Base-by-base conservation (phyloP, 2,797 vertebrate genomes). In the Odontamblyopus lacepedii region DNA sequence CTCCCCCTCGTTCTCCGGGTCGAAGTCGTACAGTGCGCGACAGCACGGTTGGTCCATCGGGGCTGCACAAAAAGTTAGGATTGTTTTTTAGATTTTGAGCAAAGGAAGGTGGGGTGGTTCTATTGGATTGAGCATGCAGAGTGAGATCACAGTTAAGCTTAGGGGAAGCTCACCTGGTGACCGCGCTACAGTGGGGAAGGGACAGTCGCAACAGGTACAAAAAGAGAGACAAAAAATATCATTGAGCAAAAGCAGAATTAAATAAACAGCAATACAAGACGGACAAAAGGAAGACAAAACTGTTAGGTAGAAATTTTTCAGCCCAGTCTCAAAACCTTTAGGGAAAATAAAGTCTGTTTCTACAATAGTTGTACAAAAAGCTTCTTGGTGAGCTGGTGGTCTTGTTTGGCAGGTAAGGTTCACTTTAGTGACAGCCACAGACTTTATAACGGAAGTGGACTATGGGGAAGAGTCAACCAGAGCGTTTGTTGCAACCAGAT, bases 1-100 rank as follows among this genome's bases (percentile, higher is more conserved):
- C 80, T 99, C 98, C 8, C 97, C 97, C 90, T 99, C 97, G 26
- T 99, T 99, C 93, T 99, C 98, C 0, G 97, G 96, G 81, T 99
- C 97, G 63, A 99, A 99, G 89, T 99, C 98, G 56, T 99, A 99
- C 64, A 98, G 94, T 12, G 98, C 94, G 63, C 97, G 95, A 90
- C 97, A 98, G 92, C 96, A 98, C 0, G 98, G 97, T 87, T 99
- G 98, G 92, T 99, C 97, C 96, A 98, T 92, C 0, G 96, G 95
- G 71, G 72, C 95, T 94, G 93, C 51, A 67, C 18, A 19, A 15
- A 27, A 63, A 51, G 9, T 29, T 26, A 7, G 5, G 26, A 27
- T 62, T 78, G 15, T 44, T 3, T 48, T 48, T 3, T 63, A 80
- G 41, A n/a, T 18, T 11, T 59, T 1, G 69, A 18, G 32, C 18